phyloP scores from a whole-genome alignment of 2,113 vertebrate genomes.

The Monopterus albus region DNA sequence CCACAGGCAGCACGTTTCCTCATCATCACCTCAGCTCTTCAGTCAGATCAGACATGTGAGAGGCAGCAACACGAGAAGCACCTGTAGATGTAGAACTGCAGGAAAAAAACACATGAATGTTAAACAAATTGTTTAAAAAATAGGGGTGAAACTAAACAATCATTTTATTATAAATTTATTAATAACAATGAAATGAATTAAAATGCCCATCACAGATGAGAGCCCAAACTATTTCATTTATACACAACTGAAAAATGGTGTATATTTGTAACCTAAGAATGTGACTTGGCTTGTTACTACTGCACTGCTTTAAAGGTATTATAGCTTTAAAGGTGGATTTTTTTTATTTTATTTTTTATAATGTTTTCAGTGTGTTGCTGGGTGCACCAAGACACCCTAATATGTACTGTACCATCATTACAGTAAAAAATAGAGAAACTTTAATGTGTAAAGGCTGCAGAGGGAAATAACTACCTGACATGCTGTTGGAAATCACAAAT shows the following conservation, averaged over 20 bases:
- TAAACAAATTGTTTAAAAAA: neutral
- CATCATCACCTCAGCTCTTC: slow-evolving; percentile 24
- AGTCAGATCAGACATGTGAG: slow-evolving; percentile 26
- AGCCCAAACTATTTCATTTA: neutral
- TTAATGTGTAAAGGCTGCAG: neutral
- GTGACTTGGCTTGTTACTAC: neutral
- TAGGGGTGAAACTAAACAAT: neutral
- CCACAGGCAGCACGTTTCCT: slow-evolving; percentile 27
- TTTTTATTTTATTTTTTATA: neutral
- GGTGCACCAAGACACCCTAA: too few species aligned
- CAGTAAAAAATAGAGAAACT: neutral
- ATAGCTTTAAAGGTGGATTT: neutral
- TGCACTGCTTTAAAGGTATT: neutral
- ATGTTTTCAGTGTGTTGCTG: neutral
- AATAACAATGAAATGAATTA: neutral
- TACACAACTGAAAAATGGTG: neutral
- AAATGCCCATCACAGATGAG: neutral
- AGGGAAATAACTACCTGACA: neutral
- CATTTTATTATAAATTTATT: neutral
- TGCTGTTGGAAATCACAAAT: neutral
- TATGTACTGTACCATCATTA: neutral
- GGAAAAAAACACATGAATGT: neutral
- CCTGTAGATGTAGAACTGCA: neutral
- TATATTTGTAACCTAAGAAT: too few species aligned
- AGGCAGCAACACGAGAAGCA: neutral